Evolutionary conservation across 2,888 invertebrate genomes (phyloP).

Genomic region (Caenorhabditis sinica): DNA sequence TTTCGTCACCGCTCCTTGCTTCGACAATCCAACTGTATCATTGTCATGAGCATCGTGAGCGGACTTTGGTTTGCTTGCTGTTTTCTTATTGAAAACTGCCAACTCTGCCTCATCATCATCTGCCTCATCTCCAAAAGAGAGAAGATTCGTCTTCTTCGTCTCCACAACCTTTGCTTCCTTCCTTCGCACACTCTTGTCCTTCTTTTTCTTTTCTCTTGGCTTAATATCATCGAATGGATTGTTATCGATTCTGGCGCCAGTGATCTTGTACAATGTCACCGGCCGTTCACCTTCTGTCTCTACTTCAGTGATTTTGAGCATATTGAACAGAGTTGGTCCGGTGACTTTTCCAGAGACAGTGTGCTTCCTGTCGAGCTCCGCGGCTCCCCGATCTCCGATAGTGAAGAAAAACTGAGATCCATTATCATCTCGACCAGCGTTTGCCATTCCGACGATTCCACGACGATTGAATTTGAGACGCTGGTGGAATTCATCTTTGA

Average conservation of each 20-base stretch:
- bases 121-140: constrained; percentile 96
- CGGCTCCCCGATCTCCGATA: constrained; percentile 89
- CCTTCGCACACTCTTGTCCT: constrained; percentile 82
- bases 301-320: constrained; percentile 94
- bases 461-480: constrained; percentile 92
- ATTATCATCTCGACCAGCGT: constrained; percentile 93
- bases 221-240: constrained; percentile 96
- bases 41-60: constrained; percentile 95
- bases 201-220: constrained; percentile 85
- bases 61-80: constrained; percentile 69
- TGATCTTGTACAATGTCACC: constrained; percentile 92
- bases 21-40: constrained; percentile 88
- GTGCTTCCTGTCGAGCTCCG: constrained; percentile 96
- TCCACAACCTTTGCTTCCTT: constrained; percentile 85
- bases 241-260: constrained; percentile 87
- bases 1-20: constrained; percentile 80
- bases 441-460: constrained; percentile 97
- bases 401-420: constrained; percentile 94
- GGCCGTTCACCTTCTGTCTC: constrained; percentile 92
- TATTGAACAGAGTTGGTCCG: constrained; percentile 96
- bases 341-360: constrained; percentile 96
- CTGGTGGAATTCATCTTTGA: constrained; percentile 97
- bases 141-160: constrained; percentile 90
- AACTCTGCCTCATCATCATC: constrained; percentile 94
- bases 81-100: constrained; percentile 86